Base-by-base conservation (phyloP, 2,797 vertebrate genomes). In the Acanthopagrus latus region DNA sequence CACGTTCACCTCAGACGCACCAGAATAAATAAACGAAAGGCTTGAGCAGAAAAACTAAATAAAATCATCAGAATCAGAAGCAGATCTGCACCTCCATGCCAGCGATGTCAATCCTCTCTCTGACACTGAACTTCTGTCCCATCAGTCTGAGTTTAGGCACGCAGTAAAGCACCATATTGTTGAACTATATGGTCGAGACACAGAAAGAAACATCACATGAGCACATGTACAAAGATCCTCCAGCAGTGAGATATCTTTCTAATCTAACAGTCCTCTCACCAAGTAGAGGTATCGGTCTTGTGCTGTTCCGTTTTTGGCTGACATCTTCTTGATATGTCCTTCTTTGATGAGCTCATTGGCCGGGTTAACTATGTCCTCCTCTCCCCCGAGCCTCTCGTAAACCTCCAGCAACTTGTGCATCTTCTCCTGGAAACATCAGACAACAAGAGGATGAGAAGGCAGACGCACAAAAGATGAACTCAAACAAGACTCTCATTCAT, bases 291-390 rank as follows among this genome's bases (percentile, higher is more conserved):
- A 98, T 74, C 98, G 91, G 91, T 99, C 98, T 93, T 99, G 98
- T 0, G 97, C 95, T 0, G 97, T 97, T 86, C 98, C 98, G 0
- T 98, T 99, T 93, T 99, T 99, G 77, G 98, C 98, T 0, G 98
- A 99, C 86, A 99, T 96, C 83, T 99, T 99, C 94, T 97, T 97
- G 86, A 99, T 98, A 48, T 97, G 97, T 17, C 98, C 98, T 88
- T 99, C 98, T 91, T 99, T 99, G 88, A 99, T 98, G 79, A 99
- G 95, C 85, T 99, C 98, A 4, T 99, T 99, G 81, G 98, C 97
- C 0, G 98, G 98, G 88, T 99, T 99, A 23, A 99, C 98, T 1
- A 99, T 99, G 88, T 99, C 97, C 69, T 99, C 98, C 81, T 99
- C 98, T 2, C 98, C 98, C 9, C 97, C 98, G 0, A 99, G 95